phyloP scores from a whole-genome alignment of 2,113 vertebrate species.

The Centrocercus urophasianus region DNA sequence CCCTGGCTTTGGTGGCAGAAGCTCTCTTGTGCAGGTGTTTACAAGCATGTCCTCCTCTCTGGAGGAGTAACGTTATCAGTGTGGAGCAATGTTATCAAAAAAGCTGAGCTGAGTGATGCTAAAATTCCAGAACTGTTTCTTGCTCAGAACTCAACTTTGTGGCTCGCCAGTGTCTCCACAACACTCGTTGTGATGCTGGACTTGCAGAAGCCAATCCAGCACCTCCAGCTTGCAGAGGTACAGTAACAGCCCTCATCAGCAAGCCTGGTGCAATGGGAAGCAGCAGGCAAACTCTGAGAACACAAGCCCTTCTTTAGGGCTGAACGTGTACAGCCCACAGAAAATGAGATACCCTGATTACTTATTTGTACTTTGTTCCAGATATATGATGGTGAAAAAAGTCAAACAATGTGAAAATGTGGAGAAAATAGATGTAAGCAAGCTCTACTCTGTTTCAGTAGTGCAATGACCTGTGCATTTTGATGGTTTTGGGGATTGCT shows the following conservation, averaged over 20 bases:
- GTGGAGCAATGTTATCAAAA: not conserved
- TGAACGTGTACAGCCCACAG: not conserved
- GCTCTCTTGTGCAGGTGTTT: not conserved
- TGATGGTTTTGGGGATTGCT: not conserved
- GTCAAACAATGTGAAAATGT: not conserved
- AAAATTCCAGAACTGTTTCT: not conserved
- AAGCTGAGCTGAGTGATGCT: not conserved
- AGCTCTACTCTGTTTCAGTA: not conserved
- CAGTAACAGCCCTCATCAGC: not conserved
- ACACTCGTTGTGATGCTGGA: not conserved
- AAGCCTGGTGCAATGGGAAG: fast-evolving
- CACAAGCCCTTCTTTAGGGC: not conserved
- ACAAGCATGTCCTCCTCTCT: not conserved
- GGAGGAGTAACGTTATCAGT: not conserved
- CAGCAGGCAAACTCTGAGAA: not conserved
- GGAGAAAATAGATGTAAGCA: not conserved
- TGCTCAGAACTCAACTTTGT: not conserved
- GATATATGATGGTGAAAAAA: not conserved
- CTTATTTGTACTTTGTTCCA: not conserved
- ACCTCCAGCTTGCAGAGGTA: not conserved
- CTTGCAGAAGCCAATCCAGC: not conserved
- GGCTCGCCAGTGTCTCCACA: not conserved
- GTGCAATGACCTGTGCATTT: not conserved
- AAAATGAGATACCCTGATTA: not conserved
- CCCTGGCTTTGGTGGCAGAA: not conserved